Conservation (phyloP, 2,113 vertebrate species). For the Aphyosemion australe region DNA sequence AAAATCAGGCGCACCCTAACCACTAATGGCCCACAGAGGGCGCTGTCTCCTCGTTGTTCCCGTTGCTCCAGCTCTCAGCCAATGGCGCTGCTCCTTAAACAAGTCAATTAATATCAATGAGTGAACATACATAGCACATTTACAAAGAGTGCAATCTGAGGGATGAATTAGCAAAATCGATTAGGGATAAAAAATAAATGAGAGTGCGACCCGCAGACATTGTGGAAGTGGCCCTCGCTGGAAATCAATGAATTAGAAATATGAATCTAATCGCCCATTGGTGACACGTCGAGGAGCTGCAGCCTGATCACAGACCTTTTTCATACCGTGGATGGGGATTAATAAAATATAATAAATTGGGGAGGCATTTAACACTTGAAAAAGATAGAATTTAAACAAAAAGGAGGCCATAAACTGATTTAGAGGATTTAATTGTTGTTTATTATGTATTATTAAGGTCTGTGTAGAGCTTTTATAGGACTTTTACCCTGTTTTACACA, state of each 20-base stretch:
- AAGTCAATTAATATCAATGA: conserved; percentile 77
- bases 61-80: conserved; percentile 6
- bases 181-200: conserved; percentile 51
- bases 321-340: neutral
- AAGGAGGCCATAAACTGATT: too few species aligned
- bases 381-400: too few species aligned
- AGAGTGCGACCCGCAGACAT: conserved; percentile 48
- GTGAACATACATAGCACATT: conserved; percentile 68
- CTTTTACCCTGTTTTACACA: too few species aligned
- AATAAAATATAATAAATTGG: neutral
- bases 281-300: conserved; percentile 50
- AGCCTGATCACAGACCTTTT: conserved; percentile 41
- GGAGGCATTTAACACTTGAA: neutral
- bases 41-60: conserved; percentile 64
- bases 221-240: conserved; percentile 55
- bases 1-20: neutral
- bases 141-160: conserved; percentile 70
- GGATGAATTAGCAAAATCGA: conserved; percentile 71
- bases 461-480: too few species aligned
- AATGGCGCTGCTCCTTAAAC: conserved; percentile 44
- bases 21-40: conserved; percentile 67
- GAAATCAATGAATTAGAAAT: conserved; percentile 71
- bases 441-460: too few species aligned
- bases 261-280: conserved; percentile 67
- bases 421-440: too few species aligned